Conservation (phyloP, 2,113 vertebrate genomes). For the Forbesichthys agassizii region DNA sequence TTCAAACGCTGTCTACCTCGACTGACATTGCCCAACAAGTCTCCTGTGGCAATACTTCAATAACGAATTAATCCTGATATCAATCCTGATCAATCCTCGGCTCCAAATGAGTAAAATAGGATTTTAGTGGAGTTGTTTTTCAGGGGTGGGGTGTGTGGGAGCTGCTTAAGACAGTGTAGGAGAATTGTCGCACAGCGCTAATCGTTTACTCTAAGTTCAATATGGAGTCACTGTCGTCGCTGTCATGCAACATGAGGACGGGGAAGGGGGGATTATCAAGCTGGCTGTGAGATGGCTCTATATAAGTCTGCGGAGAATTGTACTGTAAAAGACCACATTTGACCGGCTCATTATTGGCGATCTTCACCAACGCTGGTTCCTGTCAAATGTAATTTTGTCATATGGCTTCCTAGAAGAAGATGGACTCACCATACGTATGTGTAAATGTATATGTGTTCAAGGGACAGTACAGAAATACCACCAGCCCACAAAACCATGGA, state of each 20-base stretch:
- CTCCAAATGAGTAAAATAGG: constrained; percentile 85
- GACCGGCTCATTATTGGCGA: background rate
- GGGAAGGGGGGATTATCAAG: constrained; percentile 76
- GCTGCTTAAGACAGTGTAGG: background rate
- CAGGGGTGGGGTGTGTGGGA: constrained; percentile 37
- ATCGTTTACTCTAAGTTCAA: constrained; percentile 77
- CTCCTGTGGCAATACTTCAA: constrained; percentile 14
- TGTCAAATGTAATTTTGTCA: background rate
- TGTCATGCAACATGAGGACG: constrained; percentile 66
- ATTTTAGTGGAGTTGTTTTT: constrained; percentile 79
- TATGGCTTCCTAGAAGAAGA: background rate
- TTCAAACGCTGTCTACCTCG: too few relatives aligned
- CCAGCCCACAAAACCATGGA: background rate
- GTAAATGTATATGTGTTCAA: background rate
- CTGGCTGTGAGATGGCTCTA: constrained; percentile 52
- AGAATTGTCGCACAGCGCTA: constrained; percentile 70
- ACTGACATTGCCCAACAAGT: too few relatives aligned
- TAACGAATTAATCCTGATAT: constrained; percentile 63
- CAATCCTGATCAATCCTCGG: constrained; percentile 78
- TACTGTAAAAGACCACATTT: constrained; percentile 55
- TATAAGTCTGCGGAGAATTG: constrained; percentile 48
- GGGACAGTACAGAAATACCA: background rate
- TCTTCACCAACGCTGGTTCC: background rate
- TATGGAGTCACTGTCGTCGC: constrained; percentile 70
- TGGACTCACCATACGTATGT: background rate